Conservation (phyloP, 2,888 invertebrate species). For the Schrankia costaestrigalis region DNA sequence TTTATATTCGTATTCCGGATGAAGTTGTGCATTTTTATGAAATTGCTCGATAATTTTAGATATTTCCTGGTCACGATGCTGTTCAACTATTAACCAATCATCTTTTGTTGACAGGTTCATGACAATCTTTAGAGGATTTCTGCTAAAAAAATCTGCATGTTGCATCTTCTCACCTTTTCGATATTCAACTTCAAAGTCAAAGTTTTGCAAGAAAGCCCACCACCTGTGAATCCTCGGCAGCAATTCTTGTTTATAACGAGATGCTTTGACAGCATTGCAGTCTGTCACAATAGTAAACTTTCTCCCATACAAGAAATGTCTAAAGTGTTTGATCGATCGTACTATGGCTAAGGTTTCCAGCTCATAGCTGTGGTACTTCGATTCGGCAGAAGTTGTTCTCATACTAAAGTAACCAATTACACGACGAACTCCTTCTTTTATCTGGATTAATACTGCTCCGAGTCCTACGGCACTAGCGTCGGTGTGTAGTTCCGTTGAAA, state of each 20-base stretch:
- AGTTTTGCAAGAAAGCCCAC: slow-evolving; percentile 5
- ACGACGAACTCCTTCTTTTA: too few species aligned
- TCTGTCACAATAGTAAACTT: slow-evolving; percentile 16
- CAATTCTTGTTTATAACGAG: slow-evolving; percentile 4
- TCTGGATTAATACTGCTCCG: too few species aligned
- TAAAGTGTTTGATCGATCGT: slow-evolving; percentile 11
- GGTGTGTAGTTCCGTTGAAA: too few species aligned
- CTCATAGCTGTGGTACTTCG: slow-evolving; percentile 17
- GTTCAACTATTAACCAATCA: too few species aligned
- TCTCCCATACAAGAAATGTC: slow-evolving; percentile 8
- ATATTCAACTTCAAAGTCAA: slow-evolving; percentile 3
- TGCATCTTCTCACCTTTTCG: slow-evolving; percentile 1
- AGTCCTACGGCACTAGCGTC: too few species aligned
- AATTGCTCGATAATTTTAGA: neutral
- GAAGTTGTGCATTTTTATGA: neutral
- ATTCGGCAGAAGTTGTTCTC: slow-evolving; percentile 4
- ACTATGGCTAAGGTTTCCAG: slow-evolving; percentile 21
- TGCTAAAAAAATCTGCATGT: slow-evolving; percentile 11
- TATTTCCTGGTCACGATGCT: neutral
- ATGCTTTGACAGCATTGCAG: slow-evolving; percentile 7
- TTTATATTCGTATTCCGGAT: neutral
- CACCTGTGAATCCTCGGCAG: slow-evolving; percentile 5
- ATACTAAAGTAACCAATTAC: neutral
- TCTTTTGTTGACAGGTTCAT: too few species aligned
- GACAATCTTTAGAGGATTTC: slow-evolving; percentile 14